Conservation (phyloP, 2,888 invertebrate species). For the Megamerina dolium region DNA sequence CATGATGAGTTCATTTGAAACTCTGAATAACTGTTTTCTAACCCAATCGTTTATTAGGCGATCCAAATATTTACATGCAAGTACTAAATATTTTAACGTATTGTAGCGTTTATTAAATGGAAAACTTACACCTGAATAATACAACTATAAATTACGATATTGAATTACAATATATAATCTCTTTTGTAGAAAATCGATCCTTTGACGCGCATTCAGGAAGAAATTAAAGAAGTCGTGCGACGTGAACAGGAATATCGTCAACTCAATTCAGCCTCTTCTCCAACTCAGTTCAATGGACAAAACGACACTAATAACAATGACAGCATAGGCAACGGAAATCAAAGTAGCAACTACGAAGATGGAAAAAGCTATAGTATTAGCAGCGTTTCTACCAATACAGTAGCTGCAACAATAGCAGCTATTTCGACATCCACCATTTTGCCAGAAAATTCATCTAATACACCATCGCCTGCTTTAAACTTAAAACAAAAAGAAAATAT, state of each 20-base stretch:
- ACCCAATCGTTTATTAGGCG: too few relatives aligned
- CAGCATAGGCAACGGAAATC: constrained; percentile 13
- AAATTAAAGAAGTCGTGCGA: constrained; percentile 80
- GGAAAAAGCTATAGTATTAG: constrained; percentile 12
- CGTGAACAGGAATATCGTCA: constrained; percentile 72
- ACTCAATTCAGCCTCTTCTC: constrained; percentile 37
- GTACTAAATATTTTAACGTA: too few relatives aligned
- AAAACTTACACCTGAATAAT: too few relatives aligned
- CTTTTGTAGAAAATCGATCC: constrained; percentile 59
- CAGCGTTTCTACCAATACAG: constrained; percentile 3
- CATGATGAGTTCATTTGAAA: too few relatives aligned
- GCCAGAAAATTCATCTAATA: constrained; percentile 23
- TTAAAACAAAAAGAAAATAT: constrained; percentile 41
- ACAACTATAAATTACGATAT: too few relatives aligned
- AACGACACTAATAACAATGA: constrained; percentile 18
- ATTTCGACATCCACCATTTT: not conserved
- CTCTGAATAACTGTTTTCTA: too few relatives aligned
- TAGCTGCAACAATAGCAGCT: not conserved
- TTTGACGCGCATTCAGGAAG: constrained; percentile 76
- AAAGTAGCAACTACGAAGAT: constrained; percentile 20
- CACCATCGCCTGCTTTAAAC: constrained; percentile 38
- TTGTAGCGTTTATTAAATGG: too few relatives aligned
- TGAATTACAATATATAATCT: not conserved
- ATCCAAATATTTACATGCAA: too few relatives aligned
- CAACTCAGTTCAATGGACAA: constrained; percentile 20